phyloP scores from a whole-genome alignment of 2,888 invertebrate species.

The Phortica okadai region DNA sequence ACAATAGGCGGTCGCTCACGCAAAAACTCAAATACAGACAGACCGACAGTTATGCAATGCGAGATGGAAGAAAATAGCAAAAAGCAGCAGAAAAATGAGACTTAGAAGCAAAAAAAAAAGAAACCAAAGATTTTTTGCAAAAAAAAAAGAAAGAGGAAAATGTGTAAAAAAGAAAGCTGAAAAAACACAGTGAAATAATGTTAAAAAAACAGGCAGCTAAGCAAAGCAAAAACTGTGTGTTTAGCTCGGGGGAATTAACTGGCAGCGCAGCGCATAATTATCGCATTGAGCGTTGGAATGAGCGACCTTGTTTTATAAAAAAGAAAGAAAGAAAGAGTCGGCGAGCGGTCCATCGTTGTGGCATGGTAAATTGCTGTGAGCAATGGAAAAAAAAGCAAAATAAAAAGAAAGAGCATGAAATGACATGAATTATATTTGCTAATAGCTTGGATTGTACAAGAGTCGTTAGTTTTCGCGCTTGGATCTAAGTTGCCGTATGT shows the following conservation, averaged over 20 bases:
- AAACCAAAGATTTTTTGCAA: not conserved
- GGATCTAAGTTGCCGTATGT: too few relatives aligned
- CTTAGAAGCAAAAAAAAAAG: not conserved
- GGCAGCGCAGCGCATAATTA: constrained; percentile 16
- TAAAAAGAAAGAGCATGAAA: too few relatives aligned
- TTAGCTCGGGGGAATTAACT: constrained; percentile 18
- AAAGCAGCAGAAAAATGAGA: not conserved
- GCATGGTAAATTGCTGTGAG: too few relatives aligned
- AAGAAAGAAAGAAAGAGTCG: too few relatives aligned
- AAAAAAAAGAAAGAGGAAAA: not conserved
- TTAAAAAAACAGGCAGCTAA: not conserved
- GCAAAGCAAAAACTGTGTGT: not conserved
- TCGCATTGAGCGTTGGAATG: not conserved
- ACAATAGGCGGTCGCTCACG: not conserved
- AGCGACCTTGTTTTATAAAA: not conserved
- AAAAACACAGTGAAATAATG: not conserved
- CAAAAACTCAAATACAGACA: not conserved
- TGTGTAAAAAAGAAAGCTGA: not conserved
- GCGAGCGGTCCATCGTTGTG: too few relatives aligned
- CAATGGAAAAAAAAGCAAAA: too few relatives aligned
- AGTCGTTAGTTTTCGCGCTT: too few relatives aligned
- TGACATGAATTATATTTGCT: too few relatives aligned
- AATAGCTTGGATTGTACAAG: too few relatives aligned
- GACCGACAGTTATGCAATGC: not conserved
- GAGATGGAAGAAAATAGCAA: not conserved